Base-by-base conservation (phyloP, 2,113 vertebrate species). In the Paedocypris sp. region DNA sequence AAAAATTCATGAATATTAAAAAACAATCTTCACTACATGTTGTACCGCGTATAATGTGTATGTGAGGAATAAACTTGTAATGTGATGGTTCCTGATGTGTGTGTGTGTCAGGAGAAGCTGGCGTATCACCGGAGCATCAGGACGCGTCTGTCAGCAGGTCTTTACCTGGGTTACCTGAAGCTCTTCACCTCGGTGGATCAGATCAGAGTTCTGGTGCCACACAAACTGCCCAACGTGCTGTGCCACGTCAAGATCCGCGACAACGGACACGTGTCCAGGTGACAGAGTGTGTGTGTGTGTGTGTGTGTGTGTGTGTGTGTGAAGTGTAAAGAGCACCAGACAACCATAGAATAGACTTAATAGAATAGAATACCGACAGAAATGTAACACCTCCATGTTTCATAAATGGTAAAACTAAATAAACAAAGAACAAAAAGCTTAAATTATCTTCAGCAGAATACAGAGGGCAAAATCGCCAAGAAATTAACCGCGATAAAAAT, bases 81-180 rank as follows among this genome's bases (percentile, higher is more conserved):
- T n/a, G n/a, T n/a, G n/a, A n/a, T n/a, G n/a, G 6, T 31, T 15
- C 2, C 2, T 22, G 18, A 26, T 57, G 5, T 50, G 28, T 53
- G 6, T 63, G n/a, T 48, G 29, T 54, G 32, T 54, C 46, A 63
- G 64, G 92, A 94, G 72, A 94, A 94, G 75, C 67, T 94, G 70
- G 77, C 79, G 1, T 94, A 91, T 68, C 90, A 94, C 77, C 80
- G 88, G 46, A 71, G 79, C 41, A 90, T 90, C 73, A 86, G 83
- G 73, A 88, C 89, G 64, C 75, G 81, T 22, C 73, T 94, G 49
- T 51, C 86, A 18, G 79, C 90, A 0, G 92, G 92, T 4, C 83
- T 94, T 13, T 94, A 94, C 74, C 75, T 94, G 76, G 92, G 90
- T 50, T 94, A 91, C 66, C 70, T 94, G 75, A 94, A 94, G 81